Base-by-base conservation (phyloP, 2,888 invertebrate genomes). In the Agapostemon virescens region DNA sequence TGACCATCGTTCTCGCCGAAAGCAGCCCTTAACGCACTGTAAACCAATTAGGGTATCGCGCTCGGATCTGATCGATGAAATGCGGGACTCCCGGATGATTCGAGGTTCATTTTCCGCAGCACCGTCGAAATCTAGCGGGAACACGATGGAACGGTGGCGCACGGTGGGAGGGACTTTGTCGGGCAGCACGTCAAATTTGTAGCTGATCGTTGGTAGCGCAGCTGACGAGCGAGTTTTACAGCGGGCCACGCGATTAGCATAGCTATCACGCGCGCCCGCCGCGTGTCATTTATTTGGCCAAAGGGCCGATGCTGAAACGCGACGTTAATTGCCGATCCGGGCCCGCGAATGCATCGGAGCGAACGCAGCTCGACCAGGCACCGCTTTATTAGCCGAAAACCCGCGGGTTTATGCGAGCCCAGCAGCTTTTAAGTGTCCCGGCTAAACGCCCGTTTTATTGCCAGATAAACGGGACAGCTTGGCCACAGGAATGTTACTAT, bases 231-330 rank as follows among this genome's bases (percentile, higher is more conserved):
- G 66, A 80, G 78, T 77, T 79, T 84, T 79, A 79, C 82, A 71
- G 71, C 79, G 81, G 74, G 74, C 69, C 55, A 30, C 63, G 17
- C 78, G 83, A 88, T 88, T 88, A 87, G 85, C 88, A 87, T 88
- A 88, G 77, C 82, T 87, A 88, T 88, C 84, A 78, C 66, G 74
- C 66, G 77, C 66, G 74, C 68, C 42, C 36, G 52, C 40, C n/a
- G 71, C 73, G 72, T 81, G 84, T 86, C 88, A 78, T 87, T 88
- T 86, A 82, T 78, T 87, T 77, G 79, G 80, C 42, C 64, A 61
- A 58, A 70, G 76, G 72, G 69, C 69, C 81, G 74, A 79, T 75
- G 83, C 80, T 83, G 83, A 87, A 85, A 83, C 74, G 70, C 38
- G 82, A 72, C 85, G 73, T 79, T 88, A 88, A 88, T 84, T 87